These are phyloP conservation scores for Pampus argenteus DNA, from an alignment of 2,797 vertebrate species.

Conservation along the genomic window DNA sequence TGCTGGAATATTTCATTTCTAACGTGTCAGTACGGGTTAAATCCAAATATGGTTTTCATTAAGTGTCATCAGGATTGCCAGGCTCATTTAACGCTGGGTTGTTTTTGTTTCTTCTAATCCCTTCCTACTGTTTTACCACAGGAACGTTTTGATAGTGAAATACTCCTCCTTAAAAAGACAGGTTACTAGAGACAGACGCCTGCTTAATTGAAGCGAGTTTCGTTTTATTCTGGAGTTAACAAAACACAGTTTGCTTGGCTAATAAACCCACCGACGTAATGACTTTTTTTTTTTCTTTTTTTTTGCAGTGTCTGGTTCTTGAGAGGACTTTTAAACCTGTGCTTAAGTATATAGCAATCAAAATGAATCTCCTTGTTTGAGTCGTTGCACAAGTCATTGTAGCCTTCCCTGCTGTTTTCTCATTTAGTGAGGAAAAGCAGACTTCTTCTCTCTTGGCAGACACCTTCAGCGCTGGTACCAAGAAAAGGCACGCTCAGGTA, in stretches of 20 bases:
- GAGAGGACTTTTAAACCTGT: slow-evolving; percentile 42
- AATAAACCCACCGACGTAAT: slow-evolving; percentile 62
- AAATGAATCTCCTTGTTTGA: slow-evolving; percentile 56
- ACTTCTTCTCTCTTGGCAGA: slow-evolving; percentile 70
- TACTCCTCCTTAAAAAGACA: slow-evolving; percentile 64
- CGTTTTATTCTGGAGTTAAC: slow-evolving; percentile 41
- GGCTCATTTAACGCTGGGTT: slow-evolving; percentile 67
- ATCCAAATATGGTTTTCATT: slow-evolving; percentile 67
- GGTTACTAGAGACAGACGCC: slow-evolving; percentile 72
- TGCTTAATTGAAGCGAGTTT: slow-evolving; percentile 55
- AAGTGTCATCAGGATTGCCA: slow-evolving; percentile 57
- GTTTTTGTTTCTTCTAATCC: slow-evolving; percentile 75
- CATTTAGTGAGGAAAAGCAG: slow-evolving; percentile 75
- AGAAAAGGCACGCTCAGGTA: slow-evolving; percentile 57
- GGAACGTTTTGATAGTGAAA: slow-evolving; percentile 69
- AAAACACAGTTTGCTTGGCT: slow-evolving; percentile 66
- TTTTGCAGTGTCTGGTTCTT: slow-evolving; percentile 59
- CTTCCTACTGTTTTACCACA: slow-evolving; percentile 77
- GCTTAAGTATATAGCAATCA: slow-evolving; percentile 56
- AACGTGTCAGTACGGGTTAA: slow-evolving; percentile 35
- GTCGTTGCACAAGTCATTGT: slow-evolving; percentile 31
- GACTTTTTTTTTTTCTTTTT: slow-evolving; percentile 23
- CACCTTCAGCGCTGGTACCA: slow-evolving; percentile 38
- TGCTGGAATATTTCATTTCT: slow-evolving; percentile 33
- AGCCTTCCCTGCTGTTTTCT: slow-evolving; percentile 73